phyloP scores from a whole-genome alignment of 2,888 invertebrate species.

The Pseudanteris insignis region DNA sequence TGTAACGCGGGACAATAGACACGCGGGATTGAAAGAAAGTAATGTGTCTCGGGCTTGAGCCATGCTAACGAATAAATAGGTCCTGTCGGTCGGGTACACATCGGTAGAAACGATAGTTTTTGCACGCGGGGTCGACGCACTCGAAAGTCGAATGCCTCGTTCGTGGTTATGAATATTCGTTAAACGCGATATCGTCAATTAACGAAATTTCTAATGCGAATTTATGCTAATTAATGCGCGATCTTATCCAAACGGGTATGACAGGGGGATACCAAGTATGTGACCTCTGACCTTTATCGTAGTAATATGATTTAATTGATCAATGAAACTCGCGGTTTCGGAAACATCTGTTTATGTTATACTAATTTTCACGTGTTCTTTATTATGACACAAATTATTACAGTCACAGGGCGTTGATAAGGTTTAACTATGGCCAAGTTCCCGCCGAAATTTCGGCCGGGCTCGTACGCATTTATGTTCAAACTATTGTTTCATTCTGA shows the following conservation, averaged over 20 bases:
- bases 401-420: too few species aligned
- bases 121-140: constrained; percentile 57
- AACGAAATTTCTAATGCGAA: constrained; percentile 60
- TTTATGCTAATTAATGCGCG: constrained; percentile 54
- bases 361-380: too few species aligned
- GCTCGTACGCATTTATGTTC: too few species aligned
- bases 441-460: too few species aligned
- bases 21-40: constrained; percentile 20
- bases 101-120: constrained; percentile 40
- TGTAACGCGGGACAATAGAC: constrained; percentile 26
- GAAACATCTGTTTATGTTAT: too few species aligned
- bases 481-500: too few species aligned
- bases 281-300: too few species aligned
- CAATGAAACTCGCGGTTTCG: background rate
- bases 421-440: too few species aligned
- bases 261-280: background rate
- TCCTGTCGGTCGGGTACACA: constrained; percentile 19
- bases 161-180: constrained; percentile 54
- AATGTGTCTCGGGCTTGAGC: constrained; percentile 3
- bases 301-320: background rate
- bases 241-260: constrained; percentile 10
- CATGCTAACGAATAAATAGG: constrained; percentile 36
- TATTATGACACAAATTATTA: too few species aligned
- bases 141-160: constrained; percentile 63
- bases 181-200: constrained; percentile 55